Base-by-base conservation (phyloP, 2,888 invertebrate genomes). In the Nymphalis polychloros region DNA sequence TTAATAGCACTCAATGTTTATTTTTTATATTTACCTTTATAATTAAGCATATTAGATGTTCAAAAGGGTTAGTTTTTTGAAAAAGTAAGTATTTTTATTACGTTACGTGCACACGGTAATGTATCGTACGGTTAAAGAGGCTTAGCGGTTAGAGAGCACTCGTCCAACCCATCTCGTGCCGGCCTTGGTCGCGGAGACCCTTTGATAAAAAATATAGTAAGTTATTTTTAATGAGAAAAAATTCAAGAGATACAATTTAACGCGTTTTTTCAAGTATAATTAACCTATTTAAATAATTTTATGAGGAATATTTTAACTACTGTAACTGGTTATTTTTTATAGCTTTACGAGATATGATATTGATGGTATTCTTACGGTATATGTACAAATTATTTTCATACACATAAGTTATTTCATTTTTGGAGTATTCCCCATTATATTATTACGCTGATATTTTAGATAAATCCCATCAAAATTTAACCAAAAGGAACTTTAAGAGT, bases 141-240 rank as follows among this genome's bases (percentile, higher is more conserved):
- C 59, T 68, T 60, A 70, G 62, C 62, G 63, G 53, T 47, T 53
- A 59, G 41, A 70, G 67, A 46, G 70, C 64, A 68, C 70, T 59
- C 62, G 63, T 55, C 67, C 66, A 49, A 59, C 60, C 46, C 60
- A 49, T 70, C 70, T 70, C 57, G 49, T 61, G 52, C 64, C 57
- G 68, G 68, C 70, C 70, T 70, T 53, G 67, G 67, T 64, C 67
- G 46, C 67, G 35, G 23, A 62, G 64, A 63, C 62, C 70, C 66
- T 70, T 70, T 70, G 64, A 70, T 68, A 68, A 68, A 68, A 70
- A 68, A 69, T 66, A 55, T 35, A 59, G 41, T 59, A 59, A 41
- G 31, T 55, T 61, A 62, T 67, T 55, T 66, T 67, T 62, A 48
- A 62, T 67, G 41, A 35, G 13, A 50, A 49, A 53, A 62, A 52